Evolutionary conservation across 2,113 vertebrate genomes (phyloP).

Genomic region (Peromyscus californicus): DNA sequence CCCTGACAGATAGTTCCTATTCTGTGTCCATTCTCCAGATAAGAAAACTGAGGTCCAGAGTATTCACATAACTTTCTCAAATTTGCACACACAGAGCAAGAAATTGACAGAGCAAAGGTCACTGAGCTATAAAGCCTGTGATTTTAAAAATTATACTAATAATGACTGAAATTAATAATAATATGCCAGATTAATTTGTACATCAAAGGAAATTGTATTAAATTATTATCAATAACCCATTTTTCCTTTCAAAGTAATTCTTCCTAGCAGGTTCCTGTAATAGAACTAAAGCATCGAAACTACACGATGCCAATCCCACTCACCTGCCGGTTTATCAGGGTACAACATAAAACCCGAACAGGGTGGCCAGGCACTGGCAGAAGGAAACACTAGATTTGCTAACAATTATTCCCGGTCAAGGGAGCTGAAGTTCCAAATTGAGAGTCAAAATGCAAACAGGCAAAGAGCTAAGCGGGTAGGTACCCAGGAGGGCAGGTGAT

Average conservation of each 20-base stretch:
- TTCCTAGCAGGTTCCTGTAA: not conserved
- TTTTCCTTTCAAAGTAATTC: not conserved
- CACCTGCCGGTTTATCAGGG: not conserved
- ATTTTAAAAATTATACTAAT: conserved; percentile 37
- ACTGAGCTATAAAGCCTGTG: not conserved
- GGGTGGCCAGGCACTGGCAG: not conserved
- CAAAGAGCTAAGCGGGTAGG: not conserved
- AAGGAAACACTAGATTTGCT: not conserved
- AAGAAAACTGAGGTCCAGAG: conserved; percentile 2
- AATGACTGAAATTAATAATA: conserved; percentile 39
- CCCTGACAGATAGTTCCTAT: not conserved
- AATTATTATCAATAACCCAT: conserved; percentile 26
- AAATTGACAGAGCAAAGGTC: not conserved
- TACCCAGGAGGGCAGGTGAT: not conserved
- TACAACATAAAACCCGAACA: not conserved
- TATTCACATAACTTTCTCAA: not conserved
- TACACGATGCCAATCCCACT: not conserved
- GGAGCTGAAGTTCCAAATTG: not conserved
- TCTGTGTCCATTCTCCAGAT: not conserved
- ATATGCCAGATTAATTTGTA: not conserved
- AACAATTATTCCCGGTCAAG: conserved; percentile 21
- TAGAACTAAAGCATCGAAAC: not conserved
- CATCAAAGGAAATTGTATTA: not conserved
- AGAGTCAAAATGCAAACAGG: not conserved
- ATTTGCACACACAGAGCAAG: not conserved